Evolutionary conservation across 2,797 vertebrate genomes (phyloP), one percentile per base, ranked within the genome.

Genomic region (Coregonus sp.): DNA sequence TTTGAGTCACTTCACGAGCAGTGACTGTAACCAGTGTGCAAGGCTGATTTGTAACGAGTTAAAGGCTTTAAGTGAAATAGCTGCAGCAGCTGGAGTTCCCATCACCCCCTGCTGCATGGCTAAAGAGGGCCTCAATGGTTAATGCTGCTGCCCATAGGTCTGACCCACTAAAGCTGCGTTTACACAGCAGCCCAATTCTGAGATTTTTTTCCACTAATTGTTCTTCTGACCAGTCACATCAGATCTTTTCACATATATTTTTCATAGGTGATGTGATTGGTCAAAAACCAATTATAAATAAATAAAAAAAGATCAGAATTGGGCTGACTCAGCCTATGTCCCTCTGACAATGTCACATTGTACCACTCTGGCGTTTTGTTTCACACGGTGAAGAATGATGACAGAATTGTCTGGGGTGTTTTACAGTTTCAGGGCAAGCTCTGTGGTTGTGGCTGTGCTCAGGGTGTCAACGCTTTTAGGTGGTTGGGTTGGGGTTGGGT

Each of bases 401-500:
- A 73, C 76, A 66, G 15, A 14, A 18, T 20, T 73, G 76, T 50
- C 16, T 6, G 18, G 3, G 14, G 5, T 15, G 20, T 75, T 66
- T 66, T 52, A 14, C n/a, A 20, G 51, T 35, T 73, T 12, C 35
- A n/a, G 33, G 54, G 11, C 20, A 20, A 31, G 54, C 59, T 73
- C 54, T 76, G 74, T 47, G 81, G 78, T 79, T 73, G 31, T 35
- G 61, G 29, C n/a, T 56, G 25, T 3, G 31, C 20, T 75, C 25
- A 52, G 63, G 37, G 50, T 54, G 65, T 75, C 3, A 33, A 4
- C 15, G 73, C 40, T 0, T 75, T 52, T 33, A 15, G 25, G 66
- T 6, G 33, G 2, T 52, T 56, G 31, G 83, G 70, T 72, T 82
- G 81, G 77, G 76, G 79, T 73, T 47, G 37, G 12, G 78, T 90